Conservation (phyloP, 2,888 invertebrate genomes). For the Incurvaria masculella region DNA sequence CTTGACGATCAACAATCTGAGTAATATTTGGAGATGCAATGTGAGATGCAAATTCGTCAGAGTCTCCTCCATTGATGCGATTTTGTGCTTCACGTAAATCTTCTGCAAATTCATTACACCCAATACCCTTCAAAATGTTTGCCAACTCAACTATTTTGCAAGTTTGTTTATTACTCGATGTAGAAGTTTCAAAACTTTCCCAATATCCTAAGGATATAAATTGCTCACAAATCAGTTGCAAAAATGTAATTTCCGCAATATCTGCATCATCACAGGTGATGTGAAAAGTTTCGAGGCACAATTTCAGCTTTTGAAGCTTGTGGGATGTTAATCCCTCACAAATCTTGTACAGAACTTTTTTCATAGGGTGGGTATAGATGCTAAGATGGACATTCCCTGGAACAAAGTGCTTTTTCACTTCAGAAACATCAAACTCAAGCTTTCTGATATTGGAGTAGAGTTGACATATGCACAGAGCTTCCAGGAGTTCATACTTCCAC, state of each 20-base stretch:
- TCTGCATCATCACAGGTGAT: slow-evolving; percentile 32
- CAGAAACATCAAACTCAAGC: slow-evolving; percentile 31
- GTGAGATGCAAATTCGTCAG: too few species aligned
- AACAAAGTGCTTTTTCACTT: slow-evolving; percentile 28
- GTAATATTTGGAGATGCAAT: too few species aligned
- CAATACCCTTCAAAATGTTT: background rate
- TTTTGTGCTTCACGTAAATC: background rate
- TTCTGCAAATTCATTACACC: background rate
- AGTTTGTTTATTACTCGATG: background rate
- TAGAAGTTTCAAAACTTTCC: background rate
- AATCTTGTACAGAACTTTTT: slow-evolving; percentile 35
- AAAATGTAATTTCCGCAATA: slow-evolving; percentile 34
- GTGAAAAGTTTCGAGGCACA: slow-evolving; percentile 29
- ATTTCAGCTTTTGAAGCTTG: slow-evolving; percentile 31
- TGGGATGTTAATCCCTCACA: slow-evolving; percentile 35
- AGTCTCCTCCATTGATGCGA: background rate
- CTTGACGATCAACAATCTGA: too few species aligned
- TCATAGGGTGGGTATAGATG: slow-evolving; percentile 33
- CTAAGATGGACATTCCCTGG: slow-evolving; percentile 25
- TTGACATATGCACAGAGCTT: slow-evolving; percentile 39
- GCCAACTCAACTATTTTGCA: background rate
- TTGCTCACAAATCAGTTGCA: slow-evolving; percentile 24
- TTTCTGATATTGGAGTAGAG: slow-evolving; percentile 34
- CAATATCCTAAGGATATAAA: slow-evolving; percentile 1
- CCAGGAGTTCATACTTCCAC: slow-evolving; percentile 44